These are phyloP conservation scores for Drosophila cracens DNA, from an alignment of 2,888 invertebrate genomes.

Conservation along the genomic window DNA sequence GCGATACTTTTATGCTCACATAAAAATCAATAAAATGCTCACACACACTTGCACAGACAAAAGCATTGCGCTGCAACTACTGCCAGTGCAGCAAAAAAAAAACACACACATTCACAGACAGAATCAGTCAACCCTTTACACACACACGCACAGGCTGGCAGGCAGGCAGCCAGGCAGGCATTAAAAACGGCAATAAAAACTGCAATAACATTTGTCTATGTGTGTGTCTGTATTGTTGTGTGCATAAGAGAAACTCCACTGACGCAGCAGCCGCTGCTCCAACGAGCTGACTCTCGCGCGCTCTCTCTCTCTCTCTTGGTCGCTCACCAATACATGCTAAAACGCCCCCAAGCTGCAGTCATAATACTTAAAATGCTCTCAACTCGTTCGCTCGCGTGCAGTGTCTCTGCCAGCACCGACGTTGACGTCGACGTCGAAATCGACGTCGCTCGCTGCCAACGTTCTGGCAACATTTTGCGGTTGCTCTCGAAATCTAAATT, in stretches of 20 bases:
- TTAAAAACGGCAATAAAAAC: conserved; percentile 54
- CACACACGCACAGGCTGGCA: conserved; percentile 4
- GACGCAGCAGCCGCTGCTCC: conserved; percentile 57
- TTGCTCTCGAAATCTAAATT: conserved; percentile 80
- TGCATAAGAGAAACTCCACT: conserved; percentile 58
- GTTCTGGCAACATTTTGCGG: conserved; percentile 52
- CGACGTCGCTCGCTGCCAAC: conserved; percentile 18
- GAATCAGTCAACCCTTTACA: conserved; percentile 56
- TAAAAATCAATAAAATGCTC: conserved; percentile 69
- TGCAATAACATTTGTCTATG: conserved; percentile 52
- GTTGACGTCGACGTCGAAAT: conserved; percentile 9
- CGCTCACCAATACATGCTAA: conserved; percentile 51
- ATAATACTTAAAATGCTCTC: conserved; percentile 27
- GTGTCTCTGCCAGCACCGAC: conserved; percentile 20
- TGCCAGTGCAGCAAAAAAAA: conserved; percentile 43
- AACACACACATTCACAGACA: conserved; percentile 33
- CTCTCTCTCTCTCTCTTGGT: conserved; percentile 6
- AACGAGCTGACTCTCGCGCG: conserved; percentile 35
- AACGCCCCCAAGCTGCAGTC: conserved; percentile 54
- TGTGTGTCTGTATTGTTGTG: conserved; percentile 22
- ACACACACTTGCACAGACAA: conserved; percentile 11
- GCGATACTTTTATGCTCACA: conserved; percentile 43
- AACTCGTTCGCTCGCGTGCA: conserved; percentile 48
- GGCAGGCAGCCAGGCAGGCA: conserved; percentile 12
- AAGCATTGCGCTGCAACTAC: conserved; percentile 35